Conservation (phyloP, 2,797 vertebrate species). For the Knipowitschia caucasica region DNA sequence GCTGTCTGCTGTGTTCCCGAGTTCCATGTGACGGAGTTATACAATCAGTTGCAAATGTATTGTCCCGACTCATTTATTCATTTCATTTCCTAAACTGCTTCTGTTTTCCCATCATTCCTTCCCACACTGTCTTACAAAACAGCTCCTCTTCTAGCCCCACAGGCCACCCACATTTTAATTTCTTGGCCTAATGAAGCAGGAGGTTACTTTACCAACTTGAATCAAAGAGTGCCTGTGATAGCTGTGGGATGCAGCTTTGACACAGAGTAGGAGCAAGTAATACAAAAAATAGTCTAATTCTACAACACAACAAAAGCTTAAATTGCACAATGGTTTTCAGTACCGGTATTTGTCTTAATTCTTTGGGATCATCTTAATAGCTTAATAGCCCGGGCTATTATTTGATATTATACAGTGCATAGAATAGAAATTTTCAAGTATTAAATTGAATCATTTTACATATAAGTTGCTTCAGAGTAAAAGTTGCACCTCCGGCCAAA, state of each 20-base stretch:
- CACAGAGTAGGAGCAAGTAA: no score
- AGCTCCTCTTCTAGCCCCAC: constrained; percentile 33
- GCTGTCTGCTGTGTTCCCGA: constrained; percentile 18
- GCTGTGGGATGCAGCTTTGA: constrained; percentile 18
- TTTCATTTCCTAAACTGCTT: constrained; percentile 27
- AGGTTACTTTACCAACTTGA: constrained; percentile 51
- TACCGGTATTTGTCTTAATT: no score
- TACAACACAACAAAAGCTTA: no score
- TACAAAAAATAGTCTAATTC: no score
- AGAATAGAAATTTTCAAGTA: no score
- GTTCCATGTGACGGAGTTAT: constrained; percentile 33
- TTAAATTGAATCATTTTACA: no score
- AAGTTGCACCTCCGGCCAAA: no score
- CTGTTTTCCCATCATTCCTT: constrained; percentile 39
- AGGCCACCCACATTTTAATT: constrained; percentile 75
- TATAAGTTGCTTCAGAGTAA: no score
- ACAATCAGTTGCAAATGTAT: constrained; percentile 9
- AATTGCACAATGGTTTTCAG: no score
- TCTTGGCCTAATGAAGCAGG: constrained; percentile 80
- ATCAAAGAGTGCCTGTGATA: constrained; percentile 58
- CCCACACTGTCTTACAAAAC: constrained; percentile 31
- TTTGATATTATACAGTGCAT: no score
- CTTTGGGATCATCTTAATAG: no score
- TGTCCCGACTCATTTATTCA: constrained; percentile 20
- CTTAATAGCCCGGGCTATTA: no score